A percentile compares a stretch with the other conserved stretches of the same genome.
These are phyloP conservation scores for Clusia tigrina DNA, from an alignment of 2,888 invertebrate genomes.

Conservation along the genomic window DNA sequence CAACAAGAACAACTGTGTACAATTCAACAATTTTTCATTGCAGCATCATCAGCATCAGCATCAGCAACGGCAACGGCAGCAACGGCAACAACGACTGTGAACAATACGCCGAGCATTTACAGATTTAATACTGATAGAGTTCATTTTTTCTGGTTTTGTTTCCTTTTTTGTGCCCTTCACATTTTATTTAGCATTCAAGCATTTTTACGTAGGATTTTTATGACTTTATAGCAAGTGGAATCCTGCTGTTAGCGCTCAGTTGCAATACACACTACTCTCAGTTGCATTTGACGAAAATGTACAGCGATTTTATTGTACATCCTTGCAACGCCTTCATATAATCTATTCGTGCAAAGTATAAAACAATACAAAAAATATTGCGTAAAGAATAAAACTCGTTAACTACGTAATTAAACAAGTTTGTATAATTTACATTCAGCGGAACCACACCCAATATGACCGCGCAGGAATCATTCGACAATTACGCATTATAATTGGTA, in stretches of 20 bases:
- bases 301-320: neutral
- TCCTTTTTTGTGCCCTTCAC: neutral
- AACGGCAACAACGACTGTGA: neutral
- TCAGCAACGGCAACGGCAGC: neutral
- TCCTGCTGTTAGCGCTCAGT: slow-evolving; percentile 8
- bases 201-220: slow-evolving; percentile 8
- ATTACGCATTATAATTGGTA: too few relatives aligned
- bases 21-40: slow-evolving; percentile 9
- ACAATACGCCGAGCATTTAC: neutral
- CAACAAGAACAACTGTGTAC: neutral
- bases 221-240: slow-evolving; percentile 1
- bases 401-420: too few relatives aligned
- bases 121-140: slow-evolving; percentile 10
- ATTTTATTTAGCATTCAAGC: slow-evolving; percentile 3
- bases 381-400: too few relatives aligned
- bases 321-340: neutral
- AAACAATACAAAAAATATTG: too few relatives aligned
- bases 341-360: neutral
- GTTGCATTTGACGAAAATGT: neutral
- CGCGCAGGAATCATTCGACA: too few relatives aligned
- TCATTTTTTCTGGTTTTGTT: neutral
- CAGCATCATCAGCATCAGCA: neutral
- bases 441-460: too few relatives aligned
- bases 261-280: too few relatives aligned
- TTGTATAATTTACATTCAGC: too few relatives aligned